Evolutionary conservation across 2,888 invertebrate genomes (phyloP).

Genomic region (Ferrisia virgata): DNA sequence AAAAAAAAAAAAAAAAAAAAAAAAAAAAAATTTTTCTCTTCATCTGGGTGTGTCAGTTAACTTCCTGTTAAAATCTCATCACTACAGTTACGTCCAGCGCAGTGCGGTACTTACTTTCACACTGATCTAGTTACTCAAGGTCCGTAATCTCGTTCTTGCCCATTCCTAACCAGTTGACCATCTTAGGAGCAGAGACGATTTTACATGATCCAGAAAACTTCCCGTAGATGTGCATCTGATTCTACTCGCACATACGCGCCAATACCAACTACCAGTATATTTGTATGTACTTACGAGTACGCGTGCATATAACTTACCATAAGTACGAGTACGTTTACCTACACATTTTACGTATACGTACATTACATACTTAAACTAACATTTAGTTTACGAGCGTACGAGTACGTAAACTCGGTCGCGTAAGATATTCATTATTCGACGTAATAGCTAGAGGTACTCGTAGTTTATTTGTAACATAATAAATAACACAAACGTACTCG

Average conservation of each 20-base stretch:
- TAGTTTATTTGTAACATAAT: no score
- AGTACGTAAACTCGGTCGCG: no score
- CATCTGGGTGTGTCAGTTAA: conserved; percentile 39
- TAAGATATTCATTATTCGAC: no score
- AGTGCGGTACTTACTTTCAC: conserved; percentile 42
- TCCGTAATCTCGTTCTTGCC: conserved; percentile 44
- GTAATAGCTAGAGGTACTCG: no score
- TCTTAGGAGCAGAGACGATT: conserved; percentile 41
- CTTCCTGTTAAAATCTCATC: conserved; percentile 45
- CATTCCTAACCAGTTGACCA: conserved; percentile 42
- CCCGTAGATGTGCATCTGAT: conserved; percentile 38
- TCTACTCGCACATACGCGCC: neutral
- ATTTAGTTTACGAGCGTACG: no score
- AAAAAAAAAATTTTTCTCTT: neutral
- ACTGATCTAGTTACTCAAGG: conserved; percentile 46
- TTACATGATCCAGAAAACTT: conserved; percentile 40
- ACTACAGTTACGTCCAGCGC: conserved; percentile 35
- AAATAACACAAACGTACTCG: no score
- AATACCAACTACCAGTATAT: neutral
- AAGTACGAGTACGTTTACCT: no score
- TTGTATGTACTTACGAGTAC: neutral
- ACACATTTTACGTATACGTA: no score
- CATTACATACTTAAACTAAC: no score
- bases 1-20: no score
- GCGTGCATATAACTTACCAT: no score